Evolutionary conservation across 2,797 vertebrate genomes (phyloP).

Genomic region (Australoheros facetus): DNA sequence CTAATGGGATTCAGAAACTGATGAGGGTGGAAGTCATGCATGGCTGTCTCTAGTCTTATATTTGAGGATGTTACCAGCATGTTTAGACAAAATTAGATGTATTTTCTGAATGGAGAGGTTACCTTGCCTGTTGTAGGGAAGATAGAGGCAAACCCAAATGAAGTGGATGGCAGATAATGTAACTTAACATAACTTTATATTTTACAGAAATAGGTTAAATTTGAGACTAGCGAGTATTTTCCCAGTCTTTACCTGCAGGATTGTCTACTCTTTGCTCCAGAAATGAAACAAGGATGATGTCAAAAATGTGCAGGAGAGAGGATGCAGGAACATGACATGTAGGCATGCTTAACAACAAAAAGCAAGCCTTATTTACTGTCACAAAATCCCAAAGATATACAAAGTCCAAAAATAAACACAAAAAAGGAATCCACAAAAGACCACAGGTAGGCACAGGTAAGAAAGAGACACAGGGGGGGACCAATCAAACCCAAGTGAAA

Average conservation of each 20-base stretch:
- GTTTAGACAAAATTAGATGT: neutral
- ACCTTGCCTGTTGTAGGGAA: neutral
- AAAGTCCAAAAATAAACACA: neutral
- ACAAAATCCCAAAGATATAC: neutral
- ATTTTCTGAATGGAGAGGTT: neutral
- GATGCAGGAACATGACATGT: neutral
- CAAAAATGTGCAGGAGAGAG: neutral
- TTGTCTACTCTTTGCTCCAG: too few relatives aligned
- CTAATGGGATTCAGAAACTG: neutral
- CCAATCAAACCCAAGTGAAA: neutral
- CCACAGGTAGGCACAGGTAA: neutral
- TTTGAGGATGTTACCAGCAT: neutral
- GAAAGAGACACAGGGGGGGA: neutral
- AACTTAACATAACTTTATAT: neutral
- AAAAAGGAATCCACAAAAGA: neutral
- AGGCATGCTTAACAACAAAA: neutral
- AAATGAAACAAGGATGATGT: neutral
- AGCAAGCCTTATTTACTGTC: neutral
- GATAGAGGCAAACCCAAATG: neutral
- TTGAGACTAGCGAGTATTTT: neutral
- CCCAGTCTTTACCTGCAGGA: neutral
- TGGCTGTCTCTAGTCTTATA: neutral
- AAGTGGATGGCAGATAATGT: neutral
- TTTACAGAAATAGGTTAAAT: neutral
- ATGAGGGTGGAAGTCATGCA: neutral